Conservation (phyloP, 2,113 vertebrate species). For the Sardina pilchardus region DNA sequence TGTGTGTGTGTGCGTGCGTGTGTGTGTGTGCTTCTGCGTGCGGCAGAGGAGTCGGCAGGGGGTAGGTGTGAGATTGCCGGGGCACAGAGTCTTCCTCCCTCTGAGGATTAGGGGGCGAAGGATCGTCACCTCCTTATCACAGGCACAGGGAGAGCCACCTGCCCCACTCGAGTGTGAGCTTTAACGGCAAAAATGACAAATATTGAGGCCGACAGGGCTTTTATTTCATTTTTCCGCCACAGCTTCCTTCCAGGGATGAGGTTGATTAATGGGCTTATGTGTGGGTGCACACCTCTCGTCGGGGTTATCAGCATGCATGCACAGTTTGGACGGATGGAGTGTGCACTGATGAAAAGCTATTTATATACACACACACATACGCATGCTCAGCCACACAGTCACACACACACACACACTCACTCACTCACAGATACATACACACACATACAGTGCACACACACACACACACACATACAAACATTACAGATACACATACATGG, state of each 20-base stretch:
- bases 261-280: slow-evolving; percentile 13
- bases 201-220: slow-evolving; percentile 11
- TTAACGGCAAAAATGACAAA: background rate
- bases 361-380: background rate
- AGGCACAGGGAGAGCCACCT: background rate
- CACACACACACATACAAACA: background rate
- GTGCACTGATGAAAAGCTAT: slow-evolving; percentile 1
- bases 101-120: background rate
- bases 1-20: background rate
- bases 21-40: no score
- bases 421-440: background rate
- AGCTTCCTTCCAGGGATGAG: background rate
- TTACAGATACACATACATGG: background rate
- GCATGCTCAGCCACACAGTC: background rate
- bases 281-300: background rate
- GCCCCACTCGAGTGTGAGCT: background rate
- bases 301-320: slow-evolving; percentile 8
- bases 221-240: background rate
- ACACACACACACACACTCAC: background rate
- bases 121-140: background rate
- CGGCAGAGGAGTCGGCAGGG: background rate
- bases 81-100: background rate
- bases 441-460: background rate
- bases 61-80: background rate
- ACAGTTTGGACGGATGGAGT: background rate